Conservation (phyloP, 2,113 vertebrate genomes). For the Vulpes ferrilata region DNA sequence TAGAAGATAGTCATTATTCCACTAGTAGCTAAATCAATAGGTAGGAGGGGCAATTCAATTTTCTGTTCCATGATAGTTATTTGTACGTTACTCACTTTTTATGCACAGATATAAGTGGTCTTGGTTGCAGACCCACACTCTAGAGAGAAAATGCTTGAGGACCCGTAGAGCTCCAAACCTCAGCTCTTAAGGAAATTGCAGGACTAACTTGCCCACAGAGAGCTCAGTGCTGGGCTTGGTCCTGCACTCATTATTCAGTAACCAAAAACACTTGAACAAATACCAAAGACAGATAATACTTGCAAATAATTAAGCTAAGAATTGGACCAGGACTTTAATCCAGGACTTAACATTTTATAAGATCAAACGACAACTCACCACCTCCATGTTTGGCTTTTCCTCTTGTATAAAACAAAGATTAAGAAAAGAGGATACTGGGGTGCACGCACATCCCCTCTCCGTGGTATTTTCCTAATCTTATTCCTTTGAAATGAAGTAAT, state of each 20-base stretch:
- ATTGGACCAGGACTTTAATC: background rate
- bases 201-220: background rate
- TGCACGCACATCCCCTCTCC: background rate
- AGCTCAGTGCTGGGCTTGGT: background rate
- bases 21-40: background rate
- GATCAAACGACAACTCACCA: background rate
- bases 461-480: background rate
- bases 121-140: background rate
- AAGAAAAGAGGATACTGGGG: background rate
- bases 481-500: slow-evolving; percentile 48
- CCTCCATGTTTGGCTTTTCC: background rate
- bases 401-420: slow-evolving; percentile 24
- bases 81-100: background rate
- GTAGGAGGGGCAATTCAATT: background rate
- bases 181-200: background rate
- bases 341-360: background rate
- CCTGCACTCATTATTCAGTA: background rate
- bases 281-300: background rate
- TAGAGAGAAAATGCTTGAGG: background rate
- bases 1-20: background rate
- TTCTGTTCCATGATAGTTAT: background rate
- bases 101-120: background rate
- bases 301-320: background rate
- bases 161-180: background rate
- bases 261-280: slow-evolving; percentile 26